Evolutionary conservation across 2,797 vertebrate genomes (phyloP), one percentile per base, ranked within the genome.

Genomic region (Argya squamiceps): DNA sequence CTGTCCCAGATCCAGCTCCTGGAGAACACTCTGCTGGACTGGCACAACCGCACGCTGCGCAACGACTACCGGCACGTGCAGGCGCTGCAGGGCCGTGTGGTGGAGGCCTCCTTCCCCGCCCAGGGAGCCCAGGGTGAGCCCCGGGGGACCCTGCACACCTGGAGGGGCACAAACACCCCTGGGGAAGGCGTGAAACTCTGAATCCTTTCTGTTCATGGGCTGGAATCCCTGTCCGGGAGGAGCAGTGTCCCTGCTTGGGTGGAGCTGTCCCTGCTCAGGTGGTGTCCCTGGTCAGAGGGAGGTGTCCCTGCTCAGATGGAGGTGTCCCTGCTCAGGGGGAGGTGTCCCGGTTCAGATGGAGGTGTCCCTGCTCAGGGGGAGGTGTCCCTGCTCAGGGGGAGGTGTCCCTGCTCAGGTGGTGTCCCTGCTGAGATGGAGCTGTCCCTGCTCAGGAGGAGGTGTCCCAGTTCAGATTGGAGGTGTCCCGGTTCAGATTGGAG

Each of bases 41-140:
- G 97, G 49, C 63, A 98, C 7, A 99, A 99, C 95, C 95, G 97
- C 63, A 99, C 98, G 0, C 91, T 99, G 70, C 98, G 97, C 91
- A 99, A 99, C 0, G 98, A 98, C 80, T 99, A 99, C 97, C 98
- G 99, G 53, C 98, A 94, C 0, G 97, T 96, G 15, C 99, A 99
- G 97, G 98, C 98, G 23, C 98, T 99, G 84, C 98, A 98, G 16
- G 74, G 96, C 74, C 97, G 99, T 2, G 94, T 98, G 50, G 98
- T 99, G 43, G 97, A 99, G 89, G 97, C 99, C 2, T 99, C 98
- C 47, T 99, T 99, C 97, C 75, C 78, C 19, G 95, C 97, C 22
- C 95, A 86, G 5, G 71, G 95, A 0, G 83, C 85, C 18, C 97
- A 95, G 97, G 95, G 99, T 98, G 97, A 30, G 67, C 27, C 24